These are phyloP conservation scores for Camponotus fellah DNA, from an alignment of 2,888 invertebrate genomes.

Conservation along the genomic window DNA sequence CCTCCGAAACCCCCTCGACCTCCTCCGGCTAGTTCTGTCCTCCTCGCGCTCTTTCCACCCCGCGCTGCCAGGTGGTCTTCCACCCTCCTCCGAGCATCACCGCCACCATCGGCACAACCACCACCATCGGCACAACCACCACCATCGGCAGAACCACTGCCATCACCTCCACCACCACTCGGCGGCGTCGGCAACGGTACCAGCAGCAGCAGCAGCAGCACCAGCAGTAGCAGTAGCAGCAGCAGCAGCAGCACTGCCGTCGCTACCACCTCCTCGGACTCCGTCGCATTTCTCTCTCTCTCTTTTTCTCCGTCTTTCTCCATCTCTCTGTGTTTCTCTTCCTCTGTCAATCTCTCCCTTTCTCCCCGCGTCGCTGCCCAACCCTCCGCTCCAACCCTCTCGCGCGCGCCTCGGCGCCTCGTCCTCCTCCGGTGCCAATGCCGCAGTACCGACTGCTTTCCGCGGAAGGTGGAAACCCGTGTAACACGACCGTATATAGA, in stretches of 20 bases:
- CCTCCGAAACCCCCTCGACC: slow-evolving; percentile 28
- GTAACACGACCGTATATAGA: slow-evolving; percentile 69
- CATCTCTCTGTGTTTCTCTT: background rate
- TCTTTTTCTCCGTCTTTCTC: slow-evolving; percentile 24
- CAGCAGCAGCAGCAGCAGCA: slow-evolving; percentile 54
- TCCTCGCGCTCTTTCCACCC: slow-evolving; percentile 44
- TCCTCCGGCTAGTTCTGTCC: slow-evolving; percentile 50
- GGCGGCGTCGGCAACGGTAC: slow-evolving; percentile 39
- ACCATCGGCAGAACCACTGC: slow-evolving; percentile 34
- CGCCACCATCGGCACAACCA: slow-evolving; percentile 59
- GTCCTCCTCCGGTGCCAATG: slow-evolving; percentile 67
- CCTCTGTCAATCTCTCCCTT: background rate
- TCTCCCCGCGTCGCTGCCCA: background rate
- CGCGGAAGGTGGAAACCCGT: slow-evolving; percentile 75
- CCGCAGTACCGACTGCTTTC: slow-evolving; percentile 81
- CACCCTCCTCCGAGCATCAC: slow-evolving; percentile 55
- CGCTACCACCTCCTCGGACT: slow-evolving; percentile 58
- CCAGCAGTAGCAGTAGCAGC: slow-evolving; percentile 56
- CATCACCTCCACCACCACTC: slow-evolving; percentile 38
- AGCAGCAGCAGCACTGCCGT: slow-evolving; percentile 54
- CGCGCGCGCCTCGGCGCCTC: slow-evolving; percentile 61
- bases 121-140: slow-evolving; percentile 60
- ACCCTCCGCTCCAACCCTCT: slow-evolving; percentile 24
- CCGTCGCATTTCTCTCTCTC: slow-evolving; percentile 47
- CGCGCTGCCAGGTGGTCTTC: slow-evolving; percentile 63